These are phyloP conservation scores for Napeogenes sylphis DNA, from an alignment of 2,888 invertebrate genomes.

Conservation along the genomic window DNA sequence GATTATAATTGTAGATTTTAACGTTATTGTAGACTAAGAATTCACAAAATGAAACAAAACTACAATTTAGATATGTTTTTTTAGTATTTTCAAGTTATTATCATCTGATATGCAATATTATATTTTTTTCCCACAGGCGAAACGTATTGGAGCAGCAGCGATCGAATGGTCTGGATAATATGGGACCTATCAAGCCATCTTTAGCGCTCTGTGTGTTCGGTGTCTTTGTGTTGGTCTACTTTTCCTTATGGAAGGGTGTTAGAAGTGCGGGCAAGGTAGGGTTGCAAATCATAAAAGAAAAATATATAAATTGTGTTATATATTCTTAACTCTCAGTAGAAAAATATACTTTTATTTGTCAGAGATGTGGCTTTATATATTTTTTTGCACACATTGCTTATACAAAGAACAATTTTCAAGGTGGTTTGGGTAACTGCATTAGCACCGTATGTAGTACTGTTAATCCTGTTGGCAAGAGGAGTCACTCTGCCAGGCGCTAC, in stretches of 20 bases:
- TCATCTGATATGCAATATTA: not conserved
- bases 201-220: conserved; percentile 93
- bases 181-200: conserved; percentile 93
- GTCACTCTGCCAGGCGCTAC: conserved; percentile 91
- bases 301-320: not conserved
- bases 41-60: no score
- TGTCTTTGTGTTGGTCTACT: conserved; percentile 95
- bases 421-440: conserved; percentile 97
- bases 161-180: conserved; percentile 88
- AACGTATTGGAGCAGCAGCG: conserved; percentile 90
- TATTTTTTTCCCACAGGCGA: conserved; percentile 76
- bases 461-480: conserved; percentile 89
- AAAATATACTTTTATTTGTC: conserved; percentile 14
- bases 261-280: conserved; percentile 93
- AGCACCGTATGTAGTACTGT: conserved; percentile 92
- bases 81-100: not conserved
- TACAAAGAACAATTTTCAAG: conserved; percentile 54
- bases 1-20: not conserved
- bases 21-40: no score
- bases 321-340: not conserved
- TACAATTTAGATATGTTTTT: not conserved
- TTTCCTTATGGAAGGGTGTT: conserved; percentile 97
- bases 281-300: not conserved
- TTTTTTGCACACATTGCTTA: not conserved
- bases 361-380: not conserved